These are phyloP conservation scores for Thecocarcelia acutangulata DNA, from an alignment of 2,888 invertebrate genomes.

Conservation along the genomic window DNA sequence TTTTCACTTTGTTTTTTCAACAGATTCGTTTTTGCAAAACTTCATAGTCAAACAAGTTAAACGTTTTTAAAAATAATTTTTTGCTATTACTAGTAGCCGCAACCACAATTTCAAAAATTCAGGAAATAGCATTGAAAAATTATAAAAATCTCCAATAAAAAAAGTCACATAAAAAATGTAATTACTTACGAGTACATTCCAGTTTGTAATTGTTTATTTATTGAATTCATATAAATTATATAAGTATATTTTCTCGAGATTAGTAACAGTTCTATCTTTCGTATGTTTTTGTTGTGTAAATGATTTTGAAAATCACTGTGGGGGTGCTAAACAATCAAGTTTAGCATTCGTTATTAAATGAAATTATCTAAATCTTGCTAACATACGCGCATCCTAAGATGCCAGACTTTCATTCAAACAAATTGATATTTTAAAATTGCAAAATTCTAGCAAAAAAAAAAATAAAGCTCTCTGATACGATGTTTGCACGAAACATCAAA, in stretches of 20 bases:
- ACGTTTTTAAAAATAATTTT: conserved; percentile 1
- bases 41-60: neutral
- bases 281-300: neutral
- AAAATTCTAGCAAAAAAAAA: too few relatives aligned
- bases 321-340: conserved; percentile 50
- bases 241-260: conserved; percentile 34
- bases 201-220: too few relatives aligned
- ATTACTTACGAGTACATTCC: too few relatives aligned
- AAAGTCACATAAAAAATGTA: conserved; percentile 7
- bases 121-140: conserved; percentile 63
- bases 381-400: too few relatives aligned
- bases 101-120: conserved; percentile 31
- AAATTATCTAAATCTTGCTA: conserved; percentile 18
- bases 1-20: conserved; percentile 59
- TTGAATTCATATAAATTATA: conserved; percentile 13
- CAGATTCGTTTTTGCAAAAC: conserved; percentile 19
- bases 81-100: conserved; percentile 3
- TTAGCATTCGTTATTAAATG: conserved; percentile 21
- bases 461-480: too few relatives aligned
- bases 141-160: conserved; percentile 28
- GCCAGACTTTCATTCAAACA: too few relatives aligned
- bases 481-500: too few relatives aligned
- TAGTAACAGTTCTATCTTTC: conserved; percentile 8
- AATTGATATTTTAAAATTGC: too few relatives aligned
- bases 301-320: conserved; percentile 60